These are phyloP conservation scores for Orchesella flavescens DNA, from an alignment of 2,888 invertebrate genomes.

Conservation along the genomic window DNA sequence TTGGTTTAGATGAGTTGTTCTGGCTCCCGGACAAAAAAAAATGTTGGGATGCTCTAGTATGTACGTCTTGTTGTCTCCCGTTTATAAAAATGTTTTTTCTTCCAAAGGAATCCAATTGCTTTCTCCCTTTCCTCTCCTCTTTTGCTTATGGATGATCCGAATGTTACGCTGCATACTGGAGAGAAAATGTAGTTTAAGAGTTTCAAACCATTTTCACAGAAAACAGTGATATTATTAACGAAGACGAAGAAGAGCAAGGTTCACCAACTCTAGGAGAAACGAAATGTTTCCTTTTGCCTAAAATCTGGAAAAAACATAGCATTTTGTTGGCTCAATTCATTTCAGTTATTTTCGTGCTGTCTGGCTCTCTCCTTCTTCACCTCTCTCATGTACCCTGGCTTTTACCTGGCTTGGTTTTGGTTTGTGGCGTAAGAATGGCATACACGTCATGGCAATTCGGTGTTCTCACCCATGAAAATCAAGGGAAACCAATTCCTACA, in stretches of 20 bases:
- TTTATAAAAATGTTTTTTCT: slow-evolving; percentile 18
- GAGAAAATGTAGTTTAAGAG: slow-evolving; percentile 7
- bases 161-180: no score
- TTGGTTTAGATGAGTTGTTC: slow-evolving; percentile 60
- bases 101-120: slow-evolving; percentile 41
- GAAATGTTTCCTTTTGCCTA: slow-evolving; percentile 6
- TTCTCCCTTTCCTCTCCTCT: neutral
- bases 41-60: neutral
- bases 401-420: no score
- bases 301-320: slow-evolving; percentile 32
- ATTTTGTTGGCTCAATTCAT: slow-evolving; percentile 58
- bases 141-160: no score
- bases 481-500: slow-evolving; percentile 44
- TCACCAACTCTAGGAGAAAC: neutral
- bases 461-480: neutral
- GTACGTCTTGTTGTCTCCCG: no score
- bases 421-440: neutral
- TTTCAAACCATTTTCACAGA: slow-evolving; percentile 39
- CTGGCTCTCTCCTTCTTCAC: slow-evolving; percentile 23
- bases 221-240: neutral
- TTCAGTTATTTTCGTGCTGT: slow-evolving; percentile 42
- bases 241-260: neutral
- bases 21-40: slow-evolving; percentile 47
- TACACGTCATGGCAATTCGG: slow-evolving; percentile 14
- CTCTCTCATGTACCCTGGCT: neutral